Evolutionary conservation across 2,888 invertebrate genomes (phyloP), one percentile per base, ranked within the genome.

Genomic region (Rhagonycha lutea): DNA sequence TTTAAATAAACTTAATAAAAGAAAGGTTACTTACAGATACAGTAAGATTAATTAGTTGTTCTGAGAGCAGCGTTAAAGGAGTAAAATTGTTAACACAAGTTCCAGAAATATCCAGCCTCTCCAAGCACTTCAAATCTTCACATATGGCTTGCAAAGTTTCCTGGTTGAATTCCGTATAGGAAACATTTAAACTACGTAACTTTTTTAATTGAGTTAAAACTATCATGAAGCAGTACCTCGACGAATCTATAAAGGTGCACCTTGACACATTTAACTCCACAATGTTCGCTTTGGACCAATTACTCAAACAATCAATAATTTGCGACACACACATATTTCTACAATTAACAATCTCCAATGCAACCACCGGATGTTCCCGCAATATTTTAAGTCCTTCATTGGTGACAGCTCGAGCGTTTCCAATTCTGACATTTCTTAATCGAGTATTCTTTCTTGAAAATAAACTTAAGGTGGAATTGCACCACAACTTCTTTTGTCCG

Each of bases 161-260:
- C 79, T 90, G 90, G 84, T 92, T 92, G 83, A 94, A 90, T 83
- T 93, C 92, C n/a, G 93, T 93, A 81, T 91, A 89, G 75, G 92
- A 91, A 4, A 93, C 91, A 86, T 93, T 92, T 67, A 94, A 86
- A 72, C 87, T 88, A 77, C 89, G 90, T 71, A 94, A 86, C 78
- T 90, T 91, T 77, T 89, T 89, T 61, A 94, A 87, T 83, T 91
- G 90, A 28, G 91, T 90, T 79, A 93, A 87, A 62, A 91, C 90
- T 65, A 92, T 90, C 82, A 86, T 85, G 72, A 84, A 83, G 80
- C 83, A 84, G 81, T 87, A 89, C 87, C 89, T 87, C 75, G 90
- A 89, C 82, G 89, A 89, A 84, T 91, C 91, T 78, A 90, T 89
- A 84, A 92, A 92, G 69, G 91, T 90, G 83, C 92, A 91, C 82